Base-by-base conservation (phyloP, 2,797 vertebrate species). In the Hippoglossus hippoglossus region DNA sequence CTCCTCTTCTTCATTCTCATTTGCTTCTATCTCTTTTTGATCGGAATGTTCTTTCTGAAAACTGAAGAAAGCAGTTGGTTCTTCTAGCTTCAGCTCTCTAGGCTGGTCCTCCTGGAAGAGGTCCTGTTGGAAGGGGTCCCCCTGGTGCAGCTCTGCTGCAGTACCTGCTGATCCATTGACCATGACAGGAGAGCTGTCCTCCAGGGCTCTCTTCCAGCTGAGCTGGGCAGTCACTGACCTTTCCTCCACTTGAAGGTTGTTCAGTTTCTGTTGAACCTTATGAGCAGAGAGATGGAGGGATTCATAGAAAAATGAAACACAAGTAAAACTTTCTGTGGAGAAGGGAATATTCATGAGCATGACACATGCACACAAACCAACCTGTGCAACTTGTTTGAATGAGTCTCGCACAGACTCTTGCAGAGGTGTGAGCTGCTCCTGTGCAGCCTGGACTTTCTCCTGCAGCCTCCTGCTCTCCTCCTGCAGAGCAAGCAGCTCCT, bases 341-440 rank as follows among this genome's bases (percentile, higher is more conserved):
- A 4, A 15, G 44, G 15, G 18, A 46, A 19, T 46, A 13, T 19
- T 16, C 18, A 57, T 22, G 24, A 19, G 15, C 16, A 21, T 1
- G 6, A 16, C 10, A 41, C 16, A 69, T 26, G 62, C 25, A 36
- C 31, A 25, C 8, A 71, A 63, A 77, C 86, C 10, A 11, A 99
- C 98, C 93, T 96, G 95, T 83, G 91, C 91, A 64, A 99, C 95
- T 90, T 99, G 97, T 79, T 95, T 95, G 80, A 97, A 96, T 19
- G 97, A 98, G 64, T 96, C 94, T 4, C 94, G 94, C 67, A 99
- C 95, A 68, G 97, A 96, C 73, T 97, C 95, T 79, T 97, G 95
- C 75, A 99, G 94, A 59, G 98, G 97, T 71, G 91, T 95, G 67
- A 99, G 94, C 75, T 97, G 96, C 74, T 95, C 95, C 80, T 96